phyloP scores from a whole-genome alignment of 2,888 invertebrate genomes.

The Sarcophaga subvicina region DNA sequence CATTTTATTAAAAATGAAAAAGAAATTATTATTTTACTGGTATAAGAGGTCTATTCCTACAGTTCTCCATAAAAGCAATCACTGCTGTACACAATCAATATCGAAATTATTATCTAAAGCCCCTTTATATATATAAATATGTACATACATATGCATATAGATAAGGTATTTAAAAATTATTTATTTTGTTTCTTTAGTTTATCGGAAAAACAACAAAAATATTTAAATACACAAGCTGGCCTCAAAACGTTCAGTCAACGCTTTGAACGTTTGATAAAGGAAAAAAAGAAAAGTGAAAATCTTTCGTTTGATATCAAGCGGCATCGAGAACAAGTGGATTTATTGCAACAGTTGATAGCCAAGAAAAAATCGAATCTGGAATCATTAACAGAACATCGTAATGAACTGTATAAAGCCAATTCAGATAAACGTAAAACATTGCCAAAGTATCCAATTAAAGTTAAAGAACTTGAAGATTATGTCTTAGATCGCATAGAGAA shows the following conservation, averaged over 20 bases:
- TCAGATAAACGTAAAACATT: slow-evolving; percentile 83
- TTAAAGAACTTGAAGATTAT: slow-evolving; percentile 84
- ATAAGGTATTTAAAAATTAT: too few species aligned
- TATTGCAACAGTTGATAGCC: slow-evolving; percentile 83
- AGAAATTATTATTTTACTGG: too few species aligned
- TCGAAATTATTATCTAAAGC: too few species aligned
- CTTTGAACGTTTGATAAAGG: slow-evolving; percentile 83
- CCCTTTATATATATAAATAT: too few species aligned
- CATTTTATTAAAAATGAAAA: too few species aligned
- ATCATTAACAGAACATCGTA: slow-evolving; percentile 83
- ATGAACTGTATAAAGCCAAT: slow-evolving; percentile 80
- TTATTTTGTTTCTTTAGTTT: slow-evolving; percentile 81
- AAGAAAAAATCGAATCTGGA: slow-evolving; percentile 73
- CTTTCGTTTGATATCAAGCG: slow-evolving; percentile 84
- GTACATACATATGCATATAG: too few species aligned
- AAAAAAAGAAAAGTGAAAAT: slow-evolving; percentile 81
- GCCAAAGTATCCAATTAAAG: slow-evolving; percentile 85
- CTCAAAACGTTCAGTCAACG: slow-evolving; percentile 83
- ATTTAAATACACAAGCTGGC: slow-evolving; percentile 84
- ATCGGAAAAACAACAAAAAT: slow-evolving; percentile 85
- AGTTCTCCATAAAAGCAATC: too few species aligned
- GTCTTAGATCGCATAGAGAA: slow-evolving; percentile 83
- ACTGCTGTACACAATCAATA: too few species aligned
- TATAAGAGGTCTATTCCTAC: too few species aligned
- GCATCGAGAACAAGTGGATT: slow-evolving; percentile 84